These are phyloP conservation scores for Oscheius onirici DNA, from an alignment of 2,888 invertebrate genomes.

Conservation along the genomic window DNA sequence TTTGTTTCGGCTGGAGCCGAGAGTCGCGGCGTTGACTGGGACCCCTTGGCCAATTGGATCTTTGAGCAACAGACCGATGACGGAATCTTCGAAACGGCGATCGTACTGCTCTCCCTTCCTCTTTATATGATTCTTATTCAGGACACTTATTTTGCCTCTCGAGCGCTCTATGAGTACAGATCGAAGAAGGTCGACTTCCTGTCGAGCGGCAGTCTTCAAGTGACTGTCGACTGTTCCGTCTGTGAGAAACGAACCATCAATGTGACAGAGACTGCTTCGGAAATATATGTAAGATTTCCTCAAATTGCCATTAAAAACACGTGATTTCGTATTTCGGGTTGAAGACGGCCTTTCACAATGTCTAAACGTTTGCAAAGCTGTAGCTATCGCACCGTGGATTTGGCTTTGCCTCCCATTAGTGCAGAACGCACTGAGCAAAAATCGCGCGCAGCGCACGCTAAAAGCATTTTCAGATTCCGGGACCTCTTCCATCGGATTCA, in stretches of 20 bases:
- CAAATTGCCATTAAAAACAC: no score
- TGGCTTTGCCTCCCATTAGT: no score
- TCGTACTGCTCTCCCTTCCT: slow-evolving; percentile 43
- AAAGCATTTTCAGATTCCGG: no score
- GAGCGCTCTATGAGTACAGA: slow-evolving; percentile 61
- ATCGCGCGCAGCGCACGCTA: no score
- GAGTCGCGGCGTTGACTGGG: slow-evolving; percentile 55
- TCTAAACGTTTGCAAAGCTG: no score
- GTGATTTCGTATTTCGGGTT: no score
- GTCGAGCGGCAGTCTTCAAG: slow-evolving; percentile 36
- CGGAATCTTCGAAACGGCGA: slow-evolving; percentile 57
- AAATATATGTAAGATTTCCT: slow-evolving; percentile 52
- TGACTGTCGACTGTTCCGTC: slow-evolving; percentile 41
- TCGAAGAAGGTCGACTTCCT: slow-evolving; percentile 38
- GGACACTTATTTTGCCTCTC: slow-evolving; percentile 65
- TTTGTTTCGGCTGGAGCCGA: slow-evolving; percentile 48
- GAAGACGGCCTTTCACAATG: no score
- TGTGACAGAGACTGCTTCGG: slow-evolving; percentile 47
- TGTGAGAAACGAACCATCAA: slow-evolving; percentile 41
- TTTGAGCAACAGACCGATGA: slow-evolving; percentile 61
- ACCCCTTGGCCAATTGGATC: slow-evolving; percentile 67
- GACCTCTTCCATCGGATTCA: no score
- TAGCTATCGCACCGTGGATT: no score
- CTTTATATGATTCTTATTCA: slow-evolving; percentile 24
- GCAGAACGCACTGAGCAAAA: no score